Percentiles rank a stretch among this genome's conserved stretches.
Evolutionary conservation across 2,888 invertebrate genomes (phyloP).

Genomic region (Copidosoma aretas): DNA sequence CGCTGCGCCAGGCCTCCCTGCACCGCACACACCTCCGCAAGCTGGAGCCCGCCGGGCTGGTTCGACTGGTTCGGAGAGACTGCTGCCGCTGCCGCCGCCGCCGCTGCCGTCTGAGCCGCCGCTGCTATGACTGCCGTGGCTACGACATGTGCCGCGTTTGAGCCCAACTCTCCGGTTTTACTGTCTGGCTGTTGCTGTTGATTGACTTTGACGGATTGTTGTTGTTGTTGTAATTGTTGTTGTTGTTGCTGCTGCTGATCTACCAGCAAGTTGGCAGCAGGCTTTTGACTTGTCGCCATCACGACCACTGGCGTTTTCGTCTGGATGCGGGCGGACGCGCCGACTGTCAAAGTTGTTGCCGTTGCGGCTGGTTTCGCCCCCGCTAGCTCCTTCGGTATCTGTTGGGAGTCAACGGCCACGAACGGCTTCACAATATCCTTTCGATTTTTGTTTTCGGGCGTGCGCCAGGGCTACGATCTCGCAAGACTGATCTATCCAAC

Average conservation of each 20-base stretch:
- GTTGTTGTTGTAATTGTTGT: conserved; percentile 11
- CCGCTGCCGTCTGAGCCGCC: conserved; percentile 47
- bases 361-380: conserved; percentile 50
- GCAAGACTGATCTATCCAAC: conserved; percentile 1
- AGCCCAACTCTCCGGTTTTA: conserved; percentile 60
- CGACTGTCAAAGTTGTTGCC: conserved; percentile 42
- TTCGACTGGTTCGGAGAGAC: conserved; percentile 47
- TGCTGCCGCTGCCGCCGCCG: conserved; percentile 51
- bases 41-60: conserved; percentile 53
- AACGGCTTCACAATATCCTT: conserved; percentile 32
- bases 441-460: conserved; percentile 5
- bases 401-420: conserved; percentile 63
- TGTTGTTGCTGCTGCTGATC: conserved; percentile 20
- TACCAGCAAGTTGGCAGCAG: conserved; percentile 26
- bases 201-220: conserved; percentile 44
- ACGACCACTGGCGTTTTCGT: conserved; percentile 51
- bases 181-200: conserved; percentile 49
- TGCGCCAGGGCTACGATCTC: neutral
- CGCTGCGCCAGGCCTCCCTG: conserved; percentile 61
- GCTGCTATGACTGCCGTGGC: conserved; percentile 46
- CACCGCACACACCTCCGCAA: conserved; percentile 63
- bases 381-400: conserved; percentile 68
- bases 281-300: conserved; percentile 56
- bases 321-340: conserved; percentile 51
- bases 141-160: conserved; percentile 50